These are phyloP conservation scores for Margaritifera margaritifera DNA, from an alignment of 2,888 invertebrate species.

Conservation along the genomic window DNA sequence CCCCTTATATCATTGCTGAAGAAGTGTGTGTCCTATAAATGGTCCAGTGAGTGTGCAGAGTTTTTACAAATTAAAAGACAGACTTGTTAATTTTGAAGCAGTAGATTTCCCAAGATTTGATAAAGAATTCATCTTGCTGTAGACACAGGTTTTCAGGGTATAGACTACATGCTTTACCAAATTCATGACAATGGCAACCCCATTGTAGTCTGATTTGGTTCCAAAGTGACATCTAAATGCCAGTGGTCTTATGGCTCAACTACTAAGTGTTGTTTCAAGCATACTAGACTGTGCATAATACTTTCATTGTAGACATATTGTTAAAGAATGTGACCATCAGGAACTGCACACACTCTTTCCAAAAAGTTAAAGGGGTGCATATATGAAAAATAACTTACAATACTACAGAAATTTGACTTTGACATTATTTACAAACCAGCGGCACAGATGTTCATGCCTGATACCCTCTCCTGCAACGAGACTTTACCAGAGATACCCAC, in stretches of 20 bases:
- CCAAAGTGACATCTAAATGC: constrained; percentile 26
- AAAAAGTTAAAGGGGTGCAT: constrained; percentile 5
- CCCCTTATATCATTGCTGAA: constrained; percentile 24
- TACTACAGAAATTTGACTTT: not conserved
- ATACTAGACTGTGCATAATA: constrained; percentile 31
- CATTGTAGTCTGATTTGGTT: constrained; percentile 26
- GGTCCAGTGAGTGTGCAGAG: constrained; percentile 16
- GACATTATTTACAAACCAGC: constrained; percentile 11
- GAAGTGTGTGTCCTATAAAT: constrained; percentile 16
- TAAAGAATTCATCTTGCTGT: constrained; percentile 27
- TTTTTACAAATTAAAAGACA: constrained; percentile 23
- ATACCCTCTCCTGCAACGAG: not conserved
- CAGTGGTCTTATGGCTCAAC: constrained; percentile 32
- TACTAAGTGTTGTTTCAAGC: constrained; percentile 26
- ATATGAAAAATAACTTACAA: constrained; percentile 4
- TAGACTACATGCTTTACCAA: constrained; percentile 39
- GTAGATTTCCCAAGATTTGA: constrained; percentile 37
- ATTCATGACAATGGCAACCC: constrained; percentile 12
- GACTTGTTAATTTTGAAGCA: constrained; percentile 20
- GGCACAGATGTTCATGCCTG: constrained; percentile 1
- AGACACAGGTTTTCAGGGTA: constrained; percentile 30
- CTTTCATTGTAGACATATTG: constrained; percentile 25
- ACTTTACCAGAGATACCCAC: not conserved
- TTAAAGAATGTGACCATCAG: constrained; percentile 33
- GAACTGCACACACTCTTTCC: constrained; percentile 17